phyloP scores from a whole-genome alignment of 2,113 vertebrate genomes.

The Alaudala cheleensis region DNA sequence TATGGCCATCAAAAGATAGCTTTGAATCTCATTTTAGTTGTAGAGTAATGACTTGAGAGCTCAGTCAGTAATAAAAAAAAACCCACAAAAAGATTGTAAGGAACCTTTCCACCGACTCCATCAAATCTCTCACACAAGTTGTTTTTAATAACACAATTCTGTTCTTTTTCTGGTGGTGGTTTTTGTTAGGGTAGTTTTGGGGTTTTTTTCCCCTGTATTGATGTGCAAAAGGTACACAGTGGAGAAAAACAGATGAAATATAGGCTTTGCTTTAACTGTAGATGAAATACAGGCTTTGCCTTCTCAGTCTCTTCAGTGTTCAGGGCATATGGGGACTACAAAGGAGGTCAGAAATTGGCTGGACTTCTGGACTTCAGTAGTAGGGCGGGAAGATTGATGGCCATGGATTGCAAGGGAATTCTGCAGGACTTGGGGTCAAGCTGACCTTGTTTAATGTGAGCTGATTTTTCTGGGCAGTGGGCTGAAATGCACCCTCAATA shows the following conservation, averaged over 20 bases:
- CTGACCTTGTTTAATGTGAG: background rate
- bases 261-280: background rate
- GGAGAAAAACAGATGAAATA: background rate
- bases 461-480: background rate
- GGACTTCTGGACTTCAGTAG: background rate
- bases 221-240: background rate
- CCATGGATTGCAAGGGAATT: background rate
- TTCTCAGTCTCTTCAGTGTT: background rate
- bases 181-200: background rate
- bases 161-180: background rate
- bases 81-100: background rate
- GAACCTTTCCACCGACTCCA: background rate
- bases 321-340: background rate
- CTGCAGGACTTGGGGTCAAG: background rate
- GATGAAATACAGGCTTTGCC: background rate
- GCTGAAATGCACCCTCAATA: background rate
- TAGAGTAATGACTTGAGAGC: background rate
- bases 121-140: background rate
- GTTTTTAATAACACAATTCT: background rate
- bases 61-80: background rate
- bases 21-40: background rate
- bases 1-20: background rate
- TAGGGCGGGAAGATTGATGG: background rate
- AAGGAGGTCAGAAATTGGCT: background rate
- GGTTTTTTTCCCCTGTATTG: background rate